Evolutionary conservation across 2,888 invertebrate species (phyloP).

Genomic region (Thecocarcelia acutangulata): DNA sequence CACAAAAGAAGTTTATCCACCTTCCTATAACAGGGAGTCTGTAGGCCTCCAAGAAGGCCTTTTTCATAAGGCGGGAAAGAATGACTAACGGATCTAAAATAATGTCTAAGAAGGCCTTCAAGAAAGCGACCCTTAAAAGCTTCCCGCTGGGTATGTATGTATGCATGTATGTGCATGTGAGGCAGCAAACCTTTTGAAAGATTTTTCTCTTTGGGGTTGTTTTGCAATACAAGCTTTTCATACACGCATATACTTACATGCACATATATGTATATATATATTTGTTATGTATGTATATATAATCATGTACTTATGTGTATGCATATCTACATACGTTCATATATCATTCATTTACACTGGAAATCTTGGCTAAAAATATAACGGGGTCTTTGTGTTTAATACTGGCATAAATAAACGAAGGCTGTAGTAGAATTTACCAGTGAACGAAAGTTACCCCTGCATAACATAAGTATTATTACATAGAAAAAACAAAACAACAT

Average conservation of each 20-base stretch:
- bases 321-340: neutral
- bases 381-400: neutral
- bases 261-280: neutral
- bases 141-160: constrained; percentile 26
- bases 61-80: too few relatives aligned
- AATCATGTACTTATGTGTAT: neutral
- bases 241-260: neutral
- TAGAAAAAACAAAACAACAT: too few relatives aligned
- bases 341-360: neutral
- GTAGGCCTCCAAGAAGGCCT: too few relatives aligned
- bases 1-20: too few relatives aligned
- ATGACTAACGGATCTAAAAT: too few relatives aligned
- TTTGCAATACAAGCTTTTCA: constrained; percentile 29
- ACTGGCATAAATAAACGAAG: neutral
- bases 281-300: neutral
- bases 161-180: constrained; percentile 5
- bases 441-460: neutral
- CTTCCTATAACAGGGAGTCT: too few relatives aligned
- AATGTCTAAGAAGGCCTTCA: too few relatives aligned
- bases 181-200: constrained; percentile 45
- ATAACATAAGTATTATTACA: too few relatives aligned
- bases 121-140: too few relatives aligned
- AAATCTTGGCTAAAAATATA: constrained; percentile 4
- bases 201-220: constrained; percentile 51
- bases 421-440: neutral